A percentile compares a stretch with the other conserved stretches of the same genome.
Conservation (phyloP, 2,888 invertebrate species). For the Parnassius orleans region DNA sequence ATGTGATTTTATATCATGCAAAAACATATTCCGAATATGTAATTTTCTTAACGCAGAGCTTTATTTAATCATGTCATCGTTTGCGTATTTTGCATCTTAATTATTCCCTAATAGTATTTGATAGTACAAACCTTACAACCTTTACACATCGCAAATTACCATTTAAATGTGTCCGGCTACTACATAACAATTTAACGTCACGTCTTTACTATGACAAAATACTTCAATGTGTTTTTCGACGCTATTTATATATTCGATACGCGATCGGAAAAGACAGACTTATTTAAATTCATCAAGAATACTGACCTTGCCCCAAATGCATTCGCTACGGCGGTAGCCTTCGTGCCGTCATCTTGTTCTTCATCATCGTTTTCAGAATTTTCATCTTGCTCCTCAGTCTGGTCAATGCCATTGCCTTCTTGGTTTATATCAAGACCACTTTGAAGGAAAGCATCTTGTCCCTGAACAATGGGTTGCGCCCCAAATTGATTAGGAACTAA, state of each 20-base stretch:
- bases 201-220: conserved; percentile 27
- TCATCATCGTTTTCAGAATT: conserved; percentile 45
- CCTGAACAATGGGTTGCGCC: conserved; percentile 30
- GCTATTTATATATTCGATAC: conserved; percentile 35
- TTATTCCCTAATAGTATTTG: background rate
- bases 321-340: conserved; percentile 66
- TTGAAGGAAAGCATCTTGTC: conserved; percentile 43
- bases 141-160: conserved; percentile 6
- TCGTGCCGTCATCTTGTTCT: conserved; percentile 43
- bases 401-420: conserved; percentile 62
- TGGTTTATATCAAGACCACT: conserved; percentile 65
- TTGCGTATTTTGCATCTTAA: background rate
- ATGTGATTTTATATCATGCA: too few species aligned
- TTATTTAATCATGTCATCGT: too few species aligned
- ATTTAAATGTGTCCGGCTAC: conserved; percentile 14
- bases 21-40: too few species aligned
- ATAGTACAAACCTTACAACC: background rate
- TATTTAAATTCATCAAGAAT: conserved; percentile 41
- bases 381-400: conserved; percentile 43
- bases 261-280: conserved; percentile 31
- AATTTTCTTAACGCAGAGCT: too few species aligned
- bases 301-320: conserved; percentile 71
- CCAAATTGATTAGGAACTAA: conserved; percentile 30
- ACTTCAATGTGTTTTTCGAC: conserved; percentile 25
- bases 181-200: conserved; percentile 26